Evolutionary conservation across 2,113 vertebrate genomes (phyloP).

Genomic region (Scalopus aquaticus): DNA sequence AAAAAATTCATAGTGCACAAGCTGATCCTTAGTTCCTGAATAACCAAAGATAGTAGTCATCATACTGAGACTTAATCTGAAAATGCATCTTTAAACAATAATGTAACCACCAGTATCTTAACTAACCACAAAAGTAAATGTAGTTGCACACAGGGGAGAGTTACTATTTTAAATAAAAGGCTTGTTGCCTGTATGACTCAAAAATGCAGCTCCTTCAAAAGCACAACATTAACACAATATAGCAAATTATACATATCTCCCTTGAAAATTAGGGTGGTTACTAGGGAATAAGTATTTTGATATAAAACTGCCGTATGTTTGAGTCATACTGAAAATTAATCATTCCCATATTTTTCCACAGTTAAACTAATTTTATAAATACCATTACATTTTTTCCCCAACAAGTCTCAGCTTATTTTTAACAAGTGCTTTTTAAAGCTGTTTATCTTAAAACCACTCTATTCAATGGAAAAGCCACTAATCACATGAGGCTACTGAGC

Average conservation of each 20-base stretch:
- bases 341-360: conserved; percentile 38
- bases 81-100: conserved; percentile 22
- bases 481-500: not conserved
- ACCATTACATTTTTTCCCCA: conserved; percentile 51
- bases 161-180: conserved; percentile 43
- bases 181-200: not conserved
- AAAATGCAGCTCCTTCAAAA: conserved; percentile 7
- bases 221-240: not conserved
- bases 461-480: not conserved
- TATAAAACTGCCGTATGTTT: not conserved
- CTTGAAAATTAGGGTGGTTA: conserved; percentile 1
- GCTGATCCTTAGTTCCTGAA: not conserved
- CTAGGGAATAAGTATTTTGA: not conserved
- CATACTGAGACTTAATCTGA: conserved; percentile 10
- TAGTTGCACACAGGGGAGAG: not conserved
- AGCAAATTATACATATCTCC: not conserved
- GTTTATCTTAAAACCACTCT: not conserved
- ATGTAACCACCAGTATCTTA: not conserved
- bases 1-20: not conserved
- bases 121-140: not conserved
- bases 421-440: conserved; percentile 32
- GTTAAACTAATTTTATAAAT: conserved; percentile 52
- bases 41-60: conserved; percentile 3
- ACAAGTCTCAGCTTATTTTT: conserved; percentile 35
- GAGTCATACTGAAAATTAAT: conserved; percentile 43